Percentiles rank a stretch among this genome's conserved stretches.
Conservation (phyloP, 2,113 vertebrate genomes). For the Vidua chalybeata region DNA sequence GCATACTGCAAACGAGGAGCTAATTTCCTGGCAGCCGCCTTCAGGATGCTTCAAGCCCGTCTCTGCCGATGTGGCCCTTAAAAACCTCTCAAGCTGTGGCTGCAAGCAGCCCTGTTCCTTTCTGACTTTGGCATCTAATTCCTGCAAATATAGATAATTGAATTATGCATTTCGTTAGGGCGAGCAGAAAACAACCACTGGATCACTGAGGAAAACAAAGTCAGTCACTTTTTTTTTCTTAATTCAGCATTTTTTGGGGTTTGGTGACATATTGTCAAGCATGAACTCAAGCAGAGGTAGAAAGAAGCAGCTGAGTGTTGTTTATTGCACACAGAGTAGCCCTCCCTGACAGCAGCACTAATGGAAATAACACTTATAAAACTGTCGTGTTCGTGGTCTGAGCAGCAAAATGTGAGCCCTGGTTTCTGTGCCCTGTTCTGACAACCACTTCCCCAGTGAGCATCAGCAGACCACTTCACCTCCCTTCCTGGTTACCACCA, state of each 20-base stretch:
- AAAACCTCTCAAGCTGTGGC: background rate
- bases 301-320: background rate
- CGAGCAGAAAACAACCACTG: background rate
- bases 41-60: background rate
- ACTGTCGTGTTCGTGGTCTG: background rate
- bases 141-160: background rate
- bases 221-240: background rate
- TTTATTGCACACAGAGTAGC: background rate
- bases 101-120: background rate
- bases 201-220: background rate
- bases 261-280: background rate
- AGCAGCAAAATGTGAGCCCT: background rate
- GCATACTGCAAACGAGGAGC: constrained; percentile 25
- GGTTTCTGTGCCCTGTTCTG: background rate
- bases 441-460: background rate
- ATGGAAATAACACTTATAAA: background rate
- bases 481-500: background rate
- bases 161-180: background rate
- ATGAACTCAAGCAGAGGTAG: background rate
- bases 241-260: background rate
- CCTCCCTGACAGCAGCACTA: background rate
- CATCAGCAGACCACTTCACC: background rate
- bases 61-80: background rate
- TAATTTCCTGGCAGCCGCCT: constrained; percentile 13
- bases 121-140: background rate